Evolutionary conservation across 2,113 vertebrate genomes (phyloP).

Genomic region (Phocoena sinus): DNA sequence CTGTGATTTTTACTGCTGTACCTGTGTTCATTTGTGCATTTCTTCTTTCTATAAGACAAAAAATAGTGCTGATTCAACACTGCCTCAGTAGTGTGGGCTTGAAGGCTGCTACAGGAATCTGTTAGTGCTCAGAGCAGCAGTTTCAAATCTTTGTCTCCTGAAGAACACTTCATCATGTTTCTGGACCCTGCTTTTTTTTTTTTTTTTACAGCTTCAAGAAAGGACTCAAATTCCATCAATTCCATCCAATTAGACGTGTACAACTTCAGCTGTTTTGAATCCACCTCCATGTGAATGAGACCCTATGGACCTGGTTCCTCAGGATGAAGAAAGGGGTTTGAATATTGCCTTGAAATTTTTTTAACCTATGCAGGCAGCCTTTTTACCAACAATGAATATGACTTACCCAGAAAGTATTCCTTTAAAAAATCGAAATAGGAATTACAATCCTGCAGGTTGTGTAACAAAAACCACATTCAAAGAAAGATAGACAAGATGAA

Average conservation of each 20-base stretch:
- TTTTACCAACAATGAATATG: neutral
- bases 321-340: slow-evolving; percentile 4
- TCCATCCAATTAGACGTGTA: slow-evolving; percentile 15
- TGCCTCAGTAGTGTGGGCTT: neutral
- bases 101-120: neutral
- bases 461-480: no score
- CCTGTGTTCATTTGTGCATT: neutral
- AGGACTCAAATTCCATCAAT: neutral
- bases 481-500: no score
- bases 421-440: neutral
- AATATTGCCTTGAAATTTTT: neutral
- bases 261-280: slow-evolving; percentile 28
- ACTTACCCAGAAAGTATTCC: neutral
- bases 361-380: neutral
- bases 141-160: neutral
- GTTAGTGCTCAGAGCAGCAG: neutral
- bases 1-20: neutral
- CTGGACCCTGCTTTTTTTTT: neutral
- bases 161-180: slow-evolving; percentile 39
- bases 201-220: neutral
- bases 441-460: no score
- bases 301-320: neutral
- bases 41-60: neutral
- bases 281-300: slow-evolving; percentile 25
- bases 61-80: neutral